Conservation (phyloP, 2,113 vertebrate species). For the Riparia riparia region DNA sequence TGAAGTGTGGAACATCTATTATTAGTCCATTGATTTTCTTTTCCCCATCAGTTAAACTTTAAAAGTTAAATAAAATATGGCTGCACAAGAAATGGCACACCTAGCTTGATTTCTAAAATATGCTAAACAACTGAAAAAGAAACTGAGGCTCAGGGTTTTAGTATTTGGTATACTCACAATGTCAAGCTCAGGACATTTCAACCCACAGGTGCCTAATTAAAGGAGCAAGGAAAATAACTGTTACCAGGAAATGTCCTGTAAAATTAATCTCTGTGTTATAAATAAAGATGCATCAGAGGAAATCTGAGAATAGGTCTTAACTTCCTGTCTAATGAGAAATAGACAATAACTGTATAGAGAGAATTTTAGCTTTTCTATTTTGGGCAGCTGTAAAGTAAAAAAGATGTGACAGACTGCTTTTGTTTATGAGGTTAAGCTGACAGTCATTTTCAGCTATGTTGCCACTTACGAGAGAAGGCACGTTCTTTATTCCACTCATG, state of each 20-base stretch:
- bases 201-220: slow-evolving; percentile 26
- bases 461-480: not conserved
- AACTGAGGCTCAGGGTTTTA: not conserved
- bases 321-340: slow-evolving; percentile 29
- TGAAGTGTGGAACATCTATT: slow-evolving; percentile 23
- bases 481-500: not conserved
- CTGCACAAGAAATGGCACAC: not conserved
- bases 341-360: not conserved
- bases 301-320: slow-evolving; percentile 10
- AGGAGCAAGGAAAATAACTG: slow-evolving; percentile 38
- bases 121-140: not conserved
- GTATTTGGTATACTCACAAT: not conserved
- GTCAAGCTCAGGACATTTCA: not conserved
- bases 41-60: not conserved
- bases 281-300: not conserved
- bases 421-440: slow-evolving; percentile 30
- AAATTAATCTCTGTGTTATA: slow-evolving; percentile 45
- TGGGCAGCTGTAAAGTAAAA: not conserved
- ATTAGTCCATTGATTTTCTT: slow-evolving; percentile 28
- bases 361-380: slow-evolving; percentile 26
- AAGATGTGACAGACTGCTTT: not conserved
- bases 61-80: slow-evolving; percentile 13
- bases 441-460: slow-evolving; percentile 14
- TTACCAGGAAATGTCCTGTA: not conserved
- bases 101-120: not conserved